Percentiles rank a stretch among this genome's conserved stretches.
These are phyloP conservation scores for Enteromius radiatus DNA, from an alignment of 2,797 vertebrate genomes.

Conservation along the genomic window DNA sequence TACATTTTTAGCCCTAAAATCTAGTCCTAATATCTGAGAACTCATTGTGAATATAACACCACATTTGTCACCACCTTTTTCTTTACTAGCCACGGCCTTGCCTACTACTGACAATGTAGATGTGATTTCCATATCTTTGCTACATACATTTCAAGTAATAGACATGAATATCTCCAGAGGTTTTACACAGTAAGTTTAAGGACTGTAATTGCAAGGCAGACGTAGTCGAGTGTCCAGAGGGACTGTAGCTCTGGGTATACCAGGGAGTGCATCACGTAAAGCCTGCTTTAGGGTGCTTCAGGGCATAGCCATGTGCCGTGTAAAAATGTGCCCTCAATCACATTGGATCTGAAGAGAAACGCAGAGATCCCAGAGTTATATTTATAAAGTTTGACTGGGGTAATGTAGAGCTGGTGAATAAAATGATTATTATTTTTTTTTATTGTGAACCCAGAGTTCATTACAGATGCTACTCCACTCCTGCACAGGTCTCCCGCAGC, in stretches of 20 bases:
- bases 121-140: slow-evolving; percentile 5
- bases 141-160: not conserved
- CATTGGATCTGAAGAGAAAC: slow-evolving; percentile 20
- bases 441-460: slow-evolving; percentile 15
- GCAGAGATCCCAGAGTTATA: slow-evolving; percentile 8
- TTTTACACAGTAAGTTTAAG: slow-evolving; percentile 17
- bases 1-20: not conserved
- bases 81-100: not conserved
- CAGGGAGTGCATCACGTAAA: slow-evolving; percentile 1
- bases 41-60: not conserved
- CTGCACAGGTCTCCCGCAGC: not conserved
- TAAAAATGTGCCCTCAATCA: slow-evolving; percentile 41
- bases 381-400: slow-evolving; percentile 26
- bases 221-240: not conserved
- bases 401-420: slow-evolving; percentile 36
- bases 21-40: not conserved
- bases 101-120: not conserved
- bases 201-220: slow-evolving; percentile 24
- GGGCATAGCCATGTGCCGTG: slow-evolving; percentile 32
- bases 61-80: not conserved
- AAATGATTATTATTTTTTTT: not conserved
- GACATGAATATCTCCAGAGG: not conserved
- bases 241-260: slow-evolving; percentile 13
- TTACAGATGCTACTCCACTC: slow-evolving; percentile 21
- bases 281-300: slow-evolving; percentile 21